A percentile compares a stretch with the other conserved stretches of the same genome.
Conservation (phyloP, 2,888 invertebrate species). For the Seira ritae region DNA sequence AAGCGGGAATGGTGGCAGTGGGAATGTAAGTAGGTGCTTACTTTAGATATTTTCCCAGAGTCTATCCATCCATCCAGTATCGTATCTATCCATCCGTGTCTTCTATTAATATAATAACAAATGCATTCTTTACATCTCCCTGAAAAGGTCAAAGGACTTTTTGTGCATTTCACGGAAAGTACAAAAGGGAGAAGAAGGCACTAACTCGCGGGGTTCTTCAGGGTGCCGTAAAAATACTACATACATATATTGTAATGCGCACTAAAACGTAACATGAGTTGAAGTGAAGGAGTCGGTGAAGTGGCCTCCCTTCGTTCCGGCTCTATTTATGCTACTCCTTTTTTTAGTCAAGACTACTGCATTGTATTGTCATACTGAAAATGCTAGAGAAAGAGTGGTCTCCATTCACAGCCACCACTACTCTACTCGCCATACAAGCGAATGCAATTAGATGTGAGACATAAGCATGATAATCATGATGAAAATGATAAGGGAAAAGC, state of each 20-base stretch:
- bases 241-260: too few relatives aligned
- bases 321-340: too few relatives aligned
- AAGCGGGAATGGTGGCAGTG: background rate
- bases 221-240: background rate
- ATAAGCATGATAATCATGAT: too few relatives aligned
- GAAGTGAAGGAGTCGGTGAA: background rate
- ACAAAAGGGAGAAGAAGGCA: background rate
- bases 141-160: slow-evolving; percentile 62
- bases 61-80: slow-evolving; percentile 23
- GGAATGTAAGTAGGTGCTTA: background rate
- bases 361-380: too few relatives aligned
- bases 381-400: too few relatives aligned
- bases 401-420: too few relatives aligned
- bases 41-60: background rate
- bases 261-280: too few relatives aligned
- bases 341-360: too few relatives aligned
- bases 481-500: too few relatives aligned
- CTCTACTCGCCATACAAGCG: too few relatives aligned
- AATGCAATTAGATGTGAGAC: too few relatives aligned
- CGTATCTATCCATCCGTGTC: slow-evolving; percentile 16
- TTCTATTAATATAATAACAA: slow-evolving; percentile 19
- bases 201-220: background rate
- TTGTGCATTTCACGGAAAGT: background rate
- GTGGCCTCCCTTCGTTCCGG: background rate
- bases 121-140: slow-evolving; percentile 34